phyloP scores from a whole-genome alignment of 2,113 vertebrate species.

The Xiphorhynchus elegans region DNA sequence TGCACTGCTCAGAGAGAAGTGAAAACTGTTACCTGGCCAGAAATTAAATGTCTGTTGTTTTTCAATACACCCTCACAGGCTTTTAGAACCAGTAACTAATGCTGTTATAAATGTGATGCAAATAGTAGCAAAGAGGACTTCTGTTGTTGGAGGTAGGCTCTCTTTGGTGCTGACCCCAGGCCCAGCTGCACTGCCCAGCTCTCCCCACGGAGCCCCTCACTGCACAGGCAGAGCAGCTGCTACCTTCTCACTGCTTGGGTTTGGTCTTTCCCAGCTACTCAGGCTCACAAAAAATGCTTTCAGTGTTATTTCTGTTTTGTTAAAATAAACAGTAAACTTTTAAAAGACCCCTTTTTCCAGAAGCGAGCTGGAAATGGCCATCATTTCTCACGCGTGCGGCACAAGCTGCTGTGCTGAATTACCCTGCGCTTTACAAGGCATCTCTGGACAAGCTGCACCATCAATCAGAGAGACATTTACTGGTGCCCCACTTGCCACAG shows the following conservation, averaged over 20 bases:
- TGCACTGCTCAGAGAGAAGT: neutral
- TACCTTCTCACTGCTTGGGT: accelerated
- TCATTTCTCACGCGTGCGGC: slow-evolving; percentile 4
- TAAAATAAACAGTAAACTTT: slow-evolving; percentile 60
- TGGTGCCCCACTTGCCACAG: slow-evolving; percentile 17
- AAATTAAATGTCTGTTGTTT: neutral
- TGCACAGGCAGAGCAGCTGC: accelerated
- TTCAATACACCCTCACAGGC: neutral
- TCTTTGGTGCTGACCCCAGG: neutral
- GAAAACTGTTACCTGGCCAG: neutral
- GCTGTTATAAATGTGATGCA: neutral
- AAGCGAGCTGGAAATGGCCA: slow-evolving; percentile 18
- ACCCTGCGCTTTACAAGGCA: slow-evolving; percentile 45
- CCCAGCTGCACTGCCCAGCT: accelerated
- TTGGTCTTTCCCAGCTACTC: neutral
- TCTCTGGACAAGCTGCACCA: slow-evolving; percentile 30
- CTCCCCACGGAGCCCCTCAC: neutral
- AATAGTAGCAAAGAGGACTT: neutral
- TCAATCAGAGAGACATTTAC: slow-evolving; percentile 64
- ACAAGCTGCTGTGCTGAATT: slow-evolving; percentile 45
- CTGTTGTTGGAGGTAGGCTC: neutral
- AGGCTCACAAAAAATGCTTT: neutral
- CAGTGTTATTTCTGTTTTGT: slow-evolving; percentile 33
- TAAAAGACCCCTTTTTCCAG: neutral
- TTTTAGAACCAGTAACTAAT: neutral